Base-by-base conservation (phyloP, 2,888 invertebrate genomes). In the Mimumesa dahlbomi region DNA sequence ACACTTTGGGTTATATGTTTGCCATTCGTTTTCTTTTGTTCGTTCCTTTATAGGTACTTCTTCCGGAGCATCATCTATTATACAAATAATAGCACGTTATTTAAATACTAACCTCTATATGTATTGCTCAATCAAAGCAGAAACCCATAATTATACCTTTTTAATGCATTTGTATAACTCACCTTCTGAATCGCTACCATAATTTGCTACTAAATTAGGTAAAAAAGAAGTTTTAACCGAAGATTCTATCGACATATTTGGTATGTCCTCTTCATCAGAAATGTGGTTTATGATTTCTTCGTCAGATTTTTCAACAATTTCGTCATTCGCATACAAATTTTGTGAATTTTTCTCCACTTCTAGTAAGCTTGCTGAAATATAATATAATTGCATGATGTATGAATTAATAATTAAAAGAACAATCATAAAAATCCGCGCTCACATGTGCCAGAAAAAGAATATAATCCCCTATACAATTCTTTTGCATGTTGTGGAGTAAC, bases 391-490 rank as follows among this genome's bases (percentile, higher is more conserved):
- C n/a, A n/a, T n/a, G n/a, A n/a, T n/a, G n/a, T n/a, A n/a, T n/a
- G n/a, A n/a, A n/a, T n/a, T n/a, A n/a, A n/a, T n/a, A n/a, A n/a
- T n/a, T n/a, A n/a, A n/a, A n/a, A n/a, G n/a, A n/a, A n/a, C n/a
- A n/a, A n/a, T n/a, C n/a, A n/a, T n/a, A n/a, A n/a, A n/a, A n/a
- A n/a, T n/a, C n/a, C n/a, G n/a, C n/a, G n/a, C 78, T 77, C 70
- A 87, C 90, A 86, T 68, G 91, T 92, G 45, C 92, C 92, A 80
- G 87, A 66, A 85, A 92, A 92, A 45, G 91, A 90, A 78, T 84
- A 85, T 13, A 92, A 83, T 75, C 89, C 90, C 64, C 86, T 83
- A 52, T 88, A 87, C 34, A 61, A 49, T 68, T 83, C 64, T 0
- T 31, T 50, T n/a, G 14, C 19, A n/a, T 50, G 29, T 11, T 22